A percentile compares a stretch with the other conserved stretches of the same genome.
These are phyloP conservation scores for Melanostigma gelatinosum DNA, from an alignment of 2,113 vertebrate species.

Conservation along the genomic window DNA sequence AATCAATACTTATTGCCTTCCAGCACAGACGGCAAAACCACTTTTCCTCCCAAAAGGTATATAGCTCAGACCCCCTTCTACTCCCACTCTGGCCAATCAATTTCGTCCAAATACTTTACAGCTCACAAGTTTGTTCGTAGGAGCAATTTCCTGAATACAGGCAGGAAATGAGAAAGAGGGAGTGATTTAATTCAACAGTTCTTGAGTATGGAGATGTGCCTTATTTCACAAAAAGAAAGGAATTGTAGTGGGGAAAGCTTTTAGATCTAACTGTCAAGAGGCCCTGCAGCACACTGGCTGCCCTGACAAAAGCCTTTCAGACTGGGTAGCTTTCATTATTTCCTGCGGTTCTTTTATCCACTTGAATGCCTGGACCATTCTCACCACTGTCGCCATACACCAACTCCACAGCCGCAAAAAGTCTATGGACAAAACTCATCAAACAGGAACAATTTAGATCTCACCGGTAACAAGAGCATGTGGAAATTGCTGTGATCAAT, in stretches of 20 bases:
- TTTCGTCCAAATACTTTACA: constrained; percentile 26
- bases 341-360: constrained; percentile 6
- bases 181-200: constrained; percentile 22
- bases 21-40: not conserved
- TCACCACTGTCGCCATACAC: constrained; percentile 19
- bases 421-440: constrained; percentile 14
- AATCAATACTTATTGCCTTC: constrained; percentile 50
- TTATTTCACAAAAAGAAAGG: constrained; percentile 36
- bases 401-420: constrained; percentile 3
- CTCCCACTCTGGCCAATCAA: constrained; percentile 30
- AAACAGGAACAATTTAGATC: constrained; percentile 7
- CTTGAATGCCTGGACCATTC: constrained; percentile 16
- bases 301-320: constrained; percentile 21
- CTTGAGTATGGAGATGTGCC: constrained; percentile 1
- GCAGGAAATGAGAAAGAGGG: constrained; percentile 25
- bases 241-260: not conserved
- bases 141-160: constrained; percentile 48
- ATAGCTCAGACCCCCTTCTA: not conserved
- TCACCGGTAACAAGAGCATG: not conserved
- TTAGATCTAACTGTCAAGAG: constrained; percentile 7
- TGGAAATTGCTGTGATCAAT: constrained; percentile 1
- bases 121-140: constrained; percentile 39
- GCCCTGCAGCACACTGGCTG: not conserved
- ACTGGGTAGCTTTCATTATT: constrained; percentile 30
- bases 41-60: constrained; percentile 14